These are phyloP conservation scores for Hemaris fuciformis DNA, from an alignment of 2,888 invertebrate species.

Conservation along the genomic window DNA sequence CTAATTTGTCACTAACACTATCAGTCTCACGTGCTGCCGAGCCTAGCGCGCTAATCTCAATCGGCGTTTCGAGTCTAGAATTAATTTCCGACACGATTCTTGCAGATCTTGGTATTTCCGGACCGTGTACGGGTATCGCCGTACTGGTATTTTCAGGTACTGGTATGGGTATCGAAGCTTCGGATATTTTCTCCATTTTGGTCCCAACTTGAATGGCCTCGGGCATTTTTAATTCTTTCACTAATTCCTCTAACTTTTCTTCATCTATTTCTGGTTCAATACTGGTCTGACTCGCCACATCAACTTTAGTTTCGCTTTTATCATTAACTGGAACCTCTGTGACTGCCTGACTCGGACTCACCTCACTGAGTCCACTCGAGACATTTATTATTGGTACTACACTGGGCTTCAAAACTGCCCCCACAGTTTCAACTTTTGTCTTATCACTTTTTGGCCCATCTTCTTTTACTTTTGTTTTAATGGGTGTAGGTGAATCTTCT, in stretches of 20 bases:
- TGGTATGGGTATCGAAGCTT: not conserved
- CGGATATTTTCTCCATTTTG: not conserved
- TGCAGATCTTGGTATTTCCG: conserved; percentile 2
- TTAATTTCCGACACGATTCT: conserved; percentile 6
- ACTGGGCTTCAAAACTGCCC: not conserved
- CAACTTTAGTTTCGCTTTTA: not conserved
- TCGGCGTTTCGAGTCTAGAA: not conserved
- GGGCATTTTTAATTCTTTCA: not conserved
- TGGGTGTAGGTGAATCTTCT: not conserved
- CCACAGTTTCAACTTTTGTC: not conserved
- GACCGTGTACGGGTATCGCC: not conserved
- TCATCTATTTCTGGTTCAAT: not conserved
- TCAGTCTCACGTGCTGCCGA: conserved; percentile 12
- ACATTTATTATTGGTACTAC: not conserved
- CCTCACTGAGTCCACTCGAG: not conserved
- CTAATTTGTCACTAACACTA: conserved; percentile 13
- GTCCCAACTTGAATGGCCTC: not conserved
- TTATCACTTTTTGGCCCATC: not conserved
- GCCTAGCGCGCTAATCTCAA: conserved; percentile 6
- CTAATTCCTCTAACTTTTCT: not conserved
- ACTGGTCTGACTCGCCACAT: not conserved
- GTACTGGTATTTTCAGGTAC: not conserved
- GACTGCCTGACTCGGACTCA: not conserved
- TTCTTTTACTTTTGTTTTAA: not conserved
- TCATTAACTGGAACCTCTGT: not conserved